Percentiles rank a stretch among this genome's conserved stretches.
These are phyloP conservation scores for Anadara kagoshimensis DNA, from an alignment of 1,140 invertebrate species.

Conservation along the genomic window DNA sequence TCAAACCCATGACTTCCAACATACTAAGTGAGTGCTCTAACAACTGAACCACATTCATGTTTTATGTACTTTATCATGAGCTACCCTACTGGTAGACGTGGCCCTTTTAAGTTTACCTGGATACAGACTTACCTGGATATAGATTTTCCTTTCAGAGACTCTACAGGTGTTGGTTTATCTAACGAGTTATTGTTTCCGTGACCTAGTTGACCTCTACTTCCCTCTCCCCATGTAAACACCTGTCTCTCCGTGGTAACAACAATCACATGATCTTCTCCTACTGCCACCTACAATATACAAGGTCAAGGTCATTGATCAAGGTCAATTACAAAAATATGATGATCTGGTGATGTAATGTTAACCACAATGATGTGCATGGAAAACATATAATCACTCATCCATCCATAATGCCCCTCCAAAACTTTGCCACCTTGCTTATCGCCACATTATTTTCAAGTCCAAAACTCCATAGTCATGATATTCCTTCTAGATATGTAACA, in stretches of 20 bases:
- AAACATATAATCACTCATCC: no score
- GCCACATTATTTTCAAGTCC: no score
- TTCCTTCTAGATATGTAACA: no score
- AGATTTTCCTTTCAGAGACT: slow-evolving; percentile 79
- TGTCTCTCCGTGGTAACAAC: slow-evolving; percentile 80
- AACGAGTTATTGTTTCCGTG: slow-evolving; percentile 77
- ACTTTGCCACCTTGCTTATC: no score
- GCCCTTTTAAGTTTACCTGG: no score
- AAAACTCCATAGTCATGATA: no score
- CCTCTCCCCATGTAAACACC: slow-evolving; percentile 84
- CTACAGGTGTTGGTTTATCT: slow-evolving; percentile 78
- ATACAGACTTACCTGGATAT: slow-evolving; percentile 78
- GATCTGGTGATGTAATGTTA: background rate
- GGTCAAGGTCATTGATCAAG: background rate
- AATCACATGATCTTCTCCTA: slow-evolving; percentile 82
- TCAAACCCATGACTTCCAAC: no score
- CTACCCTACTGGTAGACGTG: no score
- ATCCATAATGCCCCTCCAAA: background rate
- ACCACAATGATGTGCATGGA: background rate
- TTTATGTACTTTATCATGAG: no score
- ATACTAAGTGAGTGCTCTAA: no score
- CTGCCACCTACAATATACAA: slow-evolving; percentile 75
- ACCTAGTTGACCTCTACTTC: slow-evolving; percentile 81
- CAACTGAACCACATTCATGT: no score
- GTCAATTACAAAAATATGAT: background rate